Conservation (phyloP, 2,888 invertebrate species). For the Plagiodera versicolora region DNA sequence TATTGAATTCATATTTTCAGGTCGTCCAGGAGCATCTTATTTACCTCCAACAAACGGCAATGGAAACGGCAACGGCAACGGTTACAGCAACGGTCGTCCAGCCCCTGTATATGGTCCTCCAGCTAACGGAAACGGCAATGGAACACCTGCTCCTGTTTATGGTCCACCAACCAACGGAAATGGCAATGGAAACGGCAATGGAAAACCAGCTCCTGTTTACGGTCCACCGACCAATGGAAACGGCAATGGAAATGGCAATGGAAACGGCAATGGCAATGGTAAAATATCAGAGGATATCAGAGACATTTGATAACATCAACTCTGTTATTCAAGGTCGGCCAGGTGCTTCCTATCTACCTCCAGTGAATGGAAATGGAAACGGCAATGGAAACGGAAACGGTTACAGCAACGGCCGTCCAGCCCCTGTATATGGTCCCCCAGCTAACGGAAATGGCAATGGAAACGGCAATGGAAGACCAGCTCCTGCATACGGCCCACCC, state of each 20-base stretch:
- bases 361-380: conserved; percentile 32
- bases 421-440: conserved; percentile 21
- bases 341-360: too few species aligned
- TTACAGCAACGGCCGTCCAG: conserved; percentile 19
- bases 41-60: conserved; percentile 15
- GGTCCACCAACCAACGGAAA: conserved; percentile 18
- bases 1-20: too few species aligned
- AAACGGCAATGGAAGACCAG: conserved; percentile 29
- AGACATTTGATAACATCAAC: too few species aligned
- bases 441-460: conserved; percentile 27
- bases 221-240: conserved; percentile 16
- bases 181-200: conserved; percentile 33
- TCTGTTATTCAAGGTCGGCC: too few species aligned
- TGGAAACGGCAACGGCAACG: conserved; percentile 31
- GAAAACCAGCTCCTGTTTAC: conserved; percentile 17
- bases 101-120: conserved; percentile 28
- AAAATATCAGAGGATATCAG: too few species aligned
- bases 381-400: conserved; percentile 36
- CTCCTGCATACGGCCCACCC: conserved; percentile 17
- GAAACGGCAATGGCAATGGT: conserved; percentile 19
- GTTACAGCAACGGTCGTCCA: conserved; percentile 25
- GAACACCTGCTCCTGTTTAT: conserved; percentile 22
- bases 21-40: conserved; percentile 9
- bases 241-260: conserved; percentile 31
- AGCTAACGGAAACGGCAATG: conserved; percentile 26